Base-by-base conservation (phyloP, 2,888 invertebrate species). In the Tethea ocularis region DNA sequence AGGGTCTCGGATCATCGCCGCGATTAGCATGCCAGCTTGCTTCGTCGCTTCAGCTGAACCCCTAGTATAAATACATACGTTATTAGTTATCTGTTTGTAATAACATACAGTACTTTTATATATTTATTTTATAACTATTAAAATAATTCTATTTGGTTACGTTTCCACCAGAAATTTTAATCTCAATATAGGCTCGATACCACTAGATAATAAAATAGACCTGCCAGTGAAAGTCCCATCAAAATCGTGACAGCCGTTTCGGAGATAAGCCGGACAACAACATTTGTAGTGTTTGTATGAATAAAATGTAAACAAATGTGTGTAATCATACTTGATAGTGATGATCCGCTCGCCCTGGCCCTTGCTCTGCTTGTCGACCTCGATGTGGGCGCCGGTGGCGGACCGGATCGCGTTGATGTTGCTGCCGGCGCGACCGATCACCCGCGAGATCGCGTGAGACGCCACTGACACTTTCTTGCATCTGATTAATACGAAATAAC, bases 351-450 rank as follows among this genome's bases (percentile, higher is more conserved):
- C 98, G 59, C 97, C 97, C 91, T 98, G 98, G 6, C 97, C 97
- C 91, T 98, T 98, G 83, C 96, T 96, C 91, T 99, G 98, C 88
- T 99, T 99, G 88, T 99, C 99, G 26, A 99, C 98, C 90, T 99
- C 99, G 82, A 99, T 99, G 84, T 99, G 98, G 6, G 99, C 99
- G 62, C 99, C 98, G 33, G 99, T 99, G 57, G 98, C 97, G 60
- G 98, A 97, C 61, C 99, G 95, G 83, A 99, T 99, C 13, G 99
- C 98, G 92, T 99, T 99, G 79, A 99, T 99, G 90, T 99, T 99
- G 91, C 97, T 97, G 56, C 99, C 99, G 33, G 97, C 98, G 75
- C 99, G 96, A 0, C 99, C 99, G 80, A 99, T 99, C 57, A 99
- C 99, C 59, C 99, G 95, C 62, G 99, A 98, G 64, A 99, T 99